A percentile compares a stretch with the other conserved stretches of the same genome.
These are phyloP conservation scores for Callorhinus ursinus DNA, from an alignment of 2,113 vertebrate genomes.

Conservation along the genomic window DNA sequence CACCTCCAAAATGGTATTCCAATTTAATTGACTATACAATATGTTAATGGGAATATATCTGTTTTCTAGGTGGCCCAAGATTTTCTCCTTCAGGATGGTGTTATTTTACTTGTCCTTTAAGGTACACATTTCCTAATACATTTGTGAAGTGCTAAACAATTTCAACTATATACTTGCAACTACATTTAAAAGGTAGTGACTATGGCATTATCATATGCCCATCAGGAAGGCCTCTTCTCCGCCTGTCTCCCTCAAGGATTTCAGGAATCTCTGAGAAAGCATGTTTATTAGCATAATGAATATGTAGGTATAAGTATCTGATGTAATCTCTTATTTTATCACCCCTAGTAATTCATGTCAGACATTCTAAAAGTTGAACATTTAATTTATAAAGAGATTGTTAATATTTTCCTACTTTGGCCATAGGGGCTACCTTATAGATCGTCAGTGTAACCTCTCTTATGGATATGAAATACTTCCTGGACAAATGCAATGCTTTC, in stretches of 20 bases:
- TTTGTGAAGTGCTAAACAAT: background rate
- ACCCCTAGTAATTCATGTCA: background rate
- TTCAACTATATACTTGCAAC: background rate
- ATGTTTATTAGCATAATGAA: background rate
- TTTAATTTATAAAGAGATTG: background rate
- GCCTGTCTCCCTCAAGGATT: background rate
- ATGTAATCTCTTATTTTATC: background rate
- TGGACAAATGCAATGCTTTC: background rate
- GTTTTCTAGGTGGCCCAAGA: background rate
- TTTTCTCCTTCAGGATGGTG: background rate
- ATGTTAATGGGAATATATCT: background rate
- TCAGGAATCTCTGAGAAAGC: background rate
- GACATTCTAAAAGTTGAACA: constrained; percentile 5
- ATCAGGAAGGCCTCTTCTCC: background rate
- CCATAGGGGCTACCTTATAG: background rate
- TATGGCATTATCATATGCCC: background rate
- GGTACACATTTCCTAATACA: background rate
- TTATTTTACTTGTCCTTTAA: background rate
- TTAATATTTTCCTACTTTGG: background rate
- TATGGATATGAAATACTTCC: background rate
- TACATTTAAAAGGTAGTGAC: background rate
- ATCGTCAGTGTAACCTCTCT: background rate
- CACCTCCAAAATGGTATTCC: background rate
- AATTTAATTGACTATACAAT: fast-evolving
- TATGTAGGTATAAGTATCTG: background rate